Evolutionary conservation across 2,888 invertebrate genomes (phyloP), one percentile per base, ranked within the genome.

Genomic region (Acronicta alni): DNA sequence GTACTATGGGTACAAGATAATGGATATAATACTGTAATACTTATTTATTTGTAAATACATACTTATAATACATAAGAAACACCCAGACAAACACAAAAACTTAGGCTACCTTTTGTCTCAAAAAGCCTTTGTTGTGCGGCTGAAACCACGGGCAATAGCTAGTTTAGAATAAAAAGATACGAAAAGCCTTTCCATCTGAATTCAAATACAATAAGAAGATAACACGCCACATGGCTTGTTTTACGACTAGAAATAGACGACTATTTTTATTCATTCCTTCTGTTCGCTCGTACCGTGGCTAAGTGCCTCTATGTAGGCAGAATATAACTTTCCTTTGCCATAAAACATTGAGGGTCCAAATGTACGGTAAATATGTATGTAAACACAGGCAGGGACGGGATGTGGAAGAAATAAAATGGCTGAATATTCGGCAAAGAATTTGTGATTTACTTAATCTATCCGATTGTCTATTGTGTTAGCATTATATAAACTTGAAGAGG

Each of bases 291-390:
- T 45, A 41, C n/a, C 23, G n/a, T 17, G 53, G 53, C 49, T 67
- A 70, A 72, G 68, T 67, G 68, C 62, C 61, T 47, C 49, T 63
- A 59, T 57, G 54, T 44, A 54, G 46, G 26, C 41, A 41, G 47
- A 63, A 41, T 59, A 59, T 60, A 71, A 60, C 57, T 54, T 68
- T 63, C 47, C 26, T 54, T 49, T 41, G 51, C 44, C 43, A 59
- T 71, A 71, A 71, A 71, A 71, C 63, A 71, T 68, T 43, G 66
- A 71, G 72, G 72, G 68, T 68, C 72, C 72, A 59, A 66, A 69
- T 62, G 52, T 68, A 43, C 37, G 20, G 67, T 46, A 69, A 38
- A 56, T 51, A 52, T 57, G 41, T 55, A 68, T 65, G 66, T 55
- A 71, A 66, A 71, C 68, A 59, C 54, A 68, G 52, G 65, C 52